Conservation (phyloP, 2,888 invertebrate genomes). For the Callyntrura sp. region DNA sequence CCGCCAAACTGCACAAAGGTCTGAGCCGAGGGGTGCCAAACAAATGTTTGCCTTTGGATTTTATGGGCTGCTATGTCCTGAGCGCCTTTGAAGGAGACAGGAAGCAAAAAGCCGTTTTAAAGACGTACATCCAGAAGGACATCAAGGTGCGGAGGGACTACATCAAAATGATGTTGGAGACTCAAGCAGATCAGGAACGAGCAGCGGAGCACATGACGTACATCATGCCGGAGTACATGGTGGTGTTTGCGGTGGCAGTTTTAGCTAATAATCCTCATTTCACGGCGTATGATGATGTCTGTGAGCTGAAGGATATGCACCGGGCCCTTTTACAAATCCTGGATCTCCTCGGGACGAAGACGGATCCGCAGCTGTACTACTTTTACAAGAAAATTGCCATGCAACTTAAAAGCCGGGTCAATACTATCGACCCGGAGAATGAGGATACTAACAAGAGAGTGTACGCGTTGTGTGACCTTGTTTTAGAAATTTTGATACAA, state of each 20-base stretch:
- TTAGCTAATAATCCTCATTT: neutral
- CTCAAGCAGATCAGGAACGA: neutral
- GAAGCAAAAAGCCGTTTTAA: neutral
- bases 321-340: neutral
- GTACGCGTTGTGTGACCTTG: no score
- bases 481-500: no score
- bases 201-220: neutral
- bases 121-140: neutral
- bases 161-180: neutral
- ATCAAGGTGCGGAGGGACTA: neutral
- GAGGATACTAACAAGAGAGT: no score
- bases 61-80: neutral
- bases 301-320: neutral
- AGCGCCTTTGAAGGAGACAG: neutral
- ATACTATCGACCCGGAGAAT: no score
- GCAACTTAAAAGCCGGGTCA: no score
- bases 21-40: neutral
- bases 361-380: no score
- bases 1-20: neutral
- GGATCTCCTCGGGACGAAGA: neutral
- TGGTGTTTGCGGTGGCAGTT: neutral
- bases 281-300: neutral
- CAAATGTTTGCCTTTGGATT: conserved; percentile 6
- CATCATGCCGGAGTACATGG: neutral
- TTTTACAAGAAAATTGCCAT: conserved; percentile 7